phyloP scores from a whole-genome alignment of 2,113 vertebrate species.

The Mesembrinibis cayennensis region DNA sequence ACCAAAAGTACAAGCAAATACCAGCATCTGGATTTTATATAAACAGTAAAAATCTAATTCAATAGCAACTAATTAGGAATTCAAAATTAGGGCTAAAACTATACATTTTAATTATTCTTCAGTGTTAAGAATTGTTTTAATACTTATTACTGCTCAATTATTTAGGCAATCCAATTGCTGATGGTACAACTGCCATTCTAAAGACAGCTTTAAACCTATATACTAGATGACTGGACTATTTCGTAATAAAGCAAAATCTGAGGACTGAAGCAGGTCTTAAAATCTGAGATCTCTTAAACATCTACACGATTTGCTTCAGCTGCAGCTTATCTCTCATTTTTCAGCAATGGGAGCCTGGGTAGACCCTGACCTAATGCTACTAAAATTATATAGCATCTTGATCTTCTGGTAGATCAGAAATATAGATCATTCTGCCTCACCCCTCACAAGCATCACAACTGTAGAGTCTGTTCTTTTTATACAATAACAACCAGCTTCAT shows the following conservation, averaged over 20 bases:
- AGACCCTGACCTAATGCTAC: neutral
- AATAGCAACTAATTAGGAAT: neutral
- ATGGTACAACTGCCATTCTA: neutral
- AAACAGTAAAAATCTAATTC: neutral
- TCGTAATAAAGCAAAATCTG: neutral
- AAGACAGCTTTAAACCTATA: neutral
- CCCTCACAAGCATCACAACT: neutral
- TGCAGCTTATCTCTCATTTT: neutral
- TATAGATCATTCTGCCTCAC: neutral
- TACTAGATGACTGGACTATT: neutral
- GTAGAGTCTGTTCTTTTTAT: neutral
- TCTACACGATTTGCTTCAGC: neutral
- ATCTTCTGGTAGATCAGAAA: neutral
- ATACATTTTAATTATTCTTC: neutral
- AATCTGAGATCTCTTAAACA: neutral
- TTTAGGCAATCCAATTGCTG: neutral
- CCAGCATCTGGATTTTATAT: neutral
- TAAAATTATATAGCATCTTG: neutral
- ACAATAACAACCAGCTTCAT: neutral
- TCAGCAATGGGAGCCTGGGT: neutral
- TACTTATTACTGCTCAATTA: neutral
- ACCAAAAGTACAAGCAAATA: neutral
- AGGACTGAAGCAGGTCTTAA: neutral
- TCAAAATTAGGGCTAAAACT: neutral
- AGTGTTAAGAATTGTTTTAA: neutral